Base-by-base conservation (phyloP, 2,113 vertebrate genomes). In the Rhinopomastus cyanomelas region DNA sequence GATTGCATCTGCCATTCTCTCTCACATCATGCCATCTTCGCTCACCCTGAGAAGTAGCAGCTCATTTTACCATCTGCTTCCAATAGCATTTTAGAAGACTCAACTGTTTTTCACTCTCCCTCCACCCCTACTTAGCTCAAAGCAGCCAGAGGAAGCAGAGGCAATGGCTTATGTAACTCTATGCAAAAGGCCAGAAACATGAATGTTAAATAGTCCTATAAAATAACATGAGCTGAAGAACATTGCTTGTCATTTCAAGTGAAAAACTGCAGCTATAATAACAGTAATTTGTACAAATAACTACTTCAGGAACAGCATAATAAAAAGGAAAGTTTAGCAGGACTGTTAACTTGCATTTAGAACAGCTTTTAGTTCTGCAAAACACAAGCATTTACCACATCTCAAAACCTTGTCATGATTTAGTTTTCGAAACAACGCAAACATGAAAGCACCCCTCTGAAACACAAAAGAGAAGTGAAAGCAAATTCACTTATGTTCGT, bases 391-490 rank as follows among this genome's bases (percentile, higher is more conserved):
- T 81, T 88, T 68, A 85, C 30, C 48, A 14, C 12, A 66, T 59
- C 62, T 87, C 61, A 62, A 59, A 79, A 53, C 30, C 25, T 57
- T 59, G 29, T 12, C 55, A 79, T 42, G 39, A 30, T 55, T 91
- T 77, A 83, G 37, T 64, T 88, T 78, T 36, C 75, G 65, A 81
- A 75, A 56, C 23, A 8, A 81, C 1, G 9, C 14, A 88, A 75
- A 53, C 1, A 0, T 22, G 25, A 89, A 91, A 86, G 32, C 48
- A 86, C 27, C 15, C 46, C 37, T 90, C 42, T 48, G 51, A 95
- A 95, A 87, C 21, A 48, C 18, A 49, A 75, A 92, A 55, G 29
- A 64, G 66, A 81, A 79, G 13, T 46, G 57, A 86, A 95, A 79
- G 66, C 17, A 78, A 88, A 81, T 73, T 65, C 81, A 85, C 27